Base-by-base conservation (phyloP, 2,797 vertebrate species). In the Hyperoplus immaculatus region DNA sequence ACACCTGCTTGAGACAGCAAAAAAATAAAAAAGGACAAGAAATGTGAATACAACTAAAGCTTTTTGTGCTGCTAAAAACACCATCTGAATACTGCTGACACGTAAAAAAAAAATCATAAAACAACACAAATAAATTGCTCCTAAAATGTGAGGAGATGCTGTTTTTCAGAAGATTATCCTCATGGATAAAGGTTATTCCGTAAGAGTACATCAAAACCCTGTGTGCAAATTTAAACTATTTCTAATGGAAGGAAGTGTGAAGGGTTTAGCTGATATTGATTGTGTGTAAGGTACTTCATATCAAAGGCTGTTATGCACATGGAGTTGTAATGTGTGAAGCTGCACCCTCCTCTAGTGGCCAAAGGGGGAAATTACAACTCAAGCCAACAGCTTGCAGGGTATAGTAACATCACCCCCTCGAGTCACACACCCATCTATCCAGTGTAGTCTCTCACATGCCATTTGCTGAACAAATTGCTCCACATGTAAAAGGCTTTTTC, bases 291-390 rank as follows among this genome's bases (percentile, higher is more conserved):
- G 38, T 45, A 72, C 38, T 63, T 45, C 38, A 38, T 14, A 38
- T 61, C 41, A 78, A 1, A 50, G 49, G 51, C 53, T 63, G 9
- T 42, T 36, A 5, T 18, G 14, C 38, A 39, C 38, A 42, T 11
- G 50, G 18, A 53, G n/a, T 50, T 41, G 4, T 12, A 29, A 66
- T 76, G 60, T 55, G 16, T 84, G 69, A 87, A 64, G 64, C 84
- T 85, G 80, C 84, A 92, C 65, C 88, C 58, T 82, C 91, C 91
- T 92, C 93, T 92, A 90, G 92, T 94, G 94, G 90, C 53, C 59
- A 81, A 67, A 86, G 0, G 43, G 4, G 21, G 43, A 2, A 81
- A 85, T 74, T 88, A 88, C 90, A 92, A 36, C 54, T 46, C 8
- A 1, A 29, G 10, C 11, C 29, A 29, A 65, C n/a, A 29, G 11